Percentiles rank a stretch among this genome's conserved stretches.
phyloP scores from a whole-genome alignment of 2,888 invertebrate species.

The Ernsta delagoae region DNA sequence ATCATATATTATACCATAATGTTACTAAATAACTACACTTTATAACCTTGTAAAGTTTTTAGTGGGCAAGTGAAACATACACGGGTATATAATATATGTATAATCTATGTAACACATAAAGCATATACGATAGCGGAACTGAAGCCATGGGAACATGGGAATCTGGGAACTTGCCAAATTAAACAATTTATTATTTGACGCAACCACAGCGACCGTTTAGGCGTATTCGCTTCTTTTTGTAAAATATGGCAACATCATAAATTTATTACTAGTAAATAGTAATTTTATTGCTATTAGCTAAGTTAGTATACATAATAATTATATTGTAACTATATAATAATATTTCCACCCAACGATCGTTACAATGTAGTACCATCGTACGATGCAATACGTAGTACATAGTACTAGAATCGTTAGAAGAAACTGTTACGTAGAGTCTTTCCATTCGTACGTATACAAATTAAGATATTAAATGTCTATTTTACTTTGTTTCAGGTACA shows the following conservation, averaged over 20 bases:
- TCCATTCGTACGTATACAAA: too few relatives aligned
- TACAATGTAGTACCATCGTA: too few relatives aligned
- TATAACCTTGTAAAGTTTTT: not conserved
- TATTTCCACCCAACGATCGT: too few relatives aligned
- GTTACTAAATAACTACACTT: not conserved
- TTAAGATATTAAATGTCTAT: too few relatives aligned
- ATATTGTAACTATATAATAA: too few relatives aligned
- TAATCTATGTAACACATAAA: not conserved
- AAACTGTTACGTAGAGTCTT: too few relatives aligned
- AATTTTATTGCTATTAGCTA: not conserved
- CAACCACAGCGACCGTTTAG: conserved; percentile 16
- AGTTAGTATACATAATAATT: too few relatives aligned
- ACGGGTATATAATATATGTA: not conserved
- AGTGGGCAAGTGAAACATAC: not conserved
- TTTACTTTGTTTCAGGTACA: too few relatives aligned
- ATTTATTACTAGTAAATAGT: not conserved
- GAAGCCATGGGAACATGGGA: conserved; percentile 14
- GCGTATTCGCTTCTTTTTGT: conserved; percentile 14
- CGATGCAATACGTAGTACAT: too few relatives aligned
- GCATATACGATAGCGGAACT: conserved; percentile 10
- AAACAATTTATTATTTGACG: conserved; percentile 35
- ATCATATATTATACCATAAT: conserved; percentile 1
- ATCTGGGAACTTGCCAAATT: conserved; percentile 31
- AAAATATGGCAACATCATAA: conserved; percentile 17
- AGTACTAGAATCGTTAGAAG: too few relatives aligned